Conservation (phyloP, 2,113 vertebrate species). For the Calypte anna region DNA sequence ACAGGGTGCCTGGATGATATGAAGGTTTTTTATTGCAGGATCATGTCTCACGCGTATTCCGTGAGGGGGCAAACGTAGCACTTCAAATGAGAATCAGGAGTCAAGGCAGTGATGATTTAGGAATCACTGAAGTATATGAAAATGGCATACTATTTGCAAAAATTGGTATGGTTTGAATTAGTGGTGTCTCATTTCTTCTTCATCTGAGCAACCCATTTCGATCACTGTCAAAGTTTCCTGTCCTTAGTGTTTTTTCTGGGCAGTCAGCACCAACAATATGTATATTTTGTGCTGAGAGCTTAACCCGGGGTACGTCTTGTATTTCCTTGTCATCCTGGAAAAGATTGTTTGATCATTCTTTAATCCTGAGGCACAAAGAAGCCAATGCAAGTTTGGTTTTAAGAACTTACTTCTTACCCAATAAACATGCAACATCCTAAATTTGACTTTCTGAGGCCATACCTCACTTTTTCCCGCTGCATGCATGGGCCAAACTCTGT, state of each 20-base stretch:
- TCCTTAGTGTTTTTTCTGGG: not conserved
- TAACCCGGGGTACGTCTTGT: not conserved
- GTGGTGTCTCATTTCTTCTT: not conserved
- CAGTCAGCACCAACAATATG: not conserved
- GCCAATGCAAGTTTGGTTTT: not conserved
- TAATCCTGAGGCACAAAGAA: not conserved
- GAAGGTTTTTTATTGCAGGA: not conserved
- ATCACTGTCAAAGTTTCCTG: rapidly evolving
- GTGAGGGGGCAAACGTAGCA: rapidly evolving
- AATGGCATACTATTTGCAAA: not conserved
- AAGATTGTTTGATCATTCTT: rapidly evolving
- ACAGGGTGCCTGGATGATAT: not conserved
- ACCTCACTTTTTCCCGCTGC: not conserved
- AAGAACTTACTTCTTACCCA: not conserved
- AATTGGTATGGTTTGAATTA: not conserved
- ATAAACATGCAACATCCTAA: not conserved
- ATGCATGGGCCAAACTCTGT: not conserved
- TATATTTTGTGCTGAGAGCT: not conserved
- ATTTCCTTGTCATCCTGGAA: not conserved
- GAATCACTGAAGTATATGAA: not conserved
- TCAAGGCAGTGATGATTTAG: not conserved
- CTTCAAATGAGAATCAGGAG: not conserved
- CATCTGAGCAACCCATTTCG: not conserved
- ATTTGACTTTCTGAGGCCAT: not conserved
- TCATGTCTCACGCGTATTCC: not conserved